These are phyloP conservation scores for Nymphalis urticae DNA, from an alignment of 2,888 invertebrate species.

Conservation along the genomic window DNA sequence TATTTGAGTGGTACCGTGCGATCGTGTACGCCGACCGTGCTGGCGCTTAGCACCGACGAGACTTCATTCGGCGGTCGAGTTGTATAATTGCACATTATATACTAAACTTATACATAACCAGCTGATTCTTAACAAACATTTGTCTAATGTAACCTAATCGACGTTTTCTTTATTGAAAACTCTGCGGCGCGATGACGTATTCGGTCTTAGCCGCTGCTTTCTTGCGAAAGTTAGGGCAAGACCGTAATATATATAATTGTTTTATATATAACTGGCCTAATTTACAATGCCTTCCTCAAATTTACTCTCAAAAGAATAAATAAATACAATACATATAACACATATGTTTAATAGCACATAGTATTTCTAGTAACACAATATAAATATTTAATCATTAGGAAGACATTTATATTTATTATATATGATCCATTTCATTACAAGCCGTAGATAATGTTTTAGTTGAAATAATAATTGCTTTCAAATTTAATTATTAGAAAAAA, in stretches of 20 bases:
- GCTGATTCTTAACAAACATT: constrained; percentile 12
- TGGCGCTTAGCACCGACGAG: background rate
- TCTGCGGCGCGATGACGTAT: background rate
- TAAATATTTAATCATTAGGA: constrained; percentile 3
- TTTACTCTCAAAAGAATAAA: background rate
- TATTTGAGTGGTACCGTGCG: constrained; percentile 4
- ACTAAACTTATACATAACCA: constrained; percentile 10
- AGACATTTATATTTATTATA: background rate
- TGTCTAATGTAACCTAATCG: constrained; percentile 12
- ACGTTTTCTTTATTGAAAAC: background rate
- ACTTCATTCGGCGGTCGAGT: background rate
- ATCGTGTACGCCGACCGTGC: constrained; percentile 21
- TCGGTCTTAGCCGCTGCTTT: constrained; percentile 56
- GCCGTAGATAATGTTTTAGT: background rate
- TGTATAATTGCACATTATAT: constrained; percentile 1
- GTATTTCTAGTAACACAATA: constrained; percentile 1
- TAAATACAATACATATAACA: constrained; percentile 4
- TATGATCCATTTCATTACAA: background rate
- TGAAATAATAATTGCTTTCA: no score
- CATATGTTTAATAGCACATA: background rate
- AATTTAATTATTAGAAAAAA: no score
- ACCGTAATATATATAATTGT: constrained; percentile 28
- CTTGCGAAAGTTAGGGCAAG: constrained; percentile 59
- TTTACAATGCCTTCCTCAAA: background rate
- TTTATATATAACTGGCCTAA: background rate